Percentiles rank a stretch among this genome's conserved stretches.
Conservation (phyloP, 2,888 invertebrate species). For the Stenchaetothrips biformis region DNA sequence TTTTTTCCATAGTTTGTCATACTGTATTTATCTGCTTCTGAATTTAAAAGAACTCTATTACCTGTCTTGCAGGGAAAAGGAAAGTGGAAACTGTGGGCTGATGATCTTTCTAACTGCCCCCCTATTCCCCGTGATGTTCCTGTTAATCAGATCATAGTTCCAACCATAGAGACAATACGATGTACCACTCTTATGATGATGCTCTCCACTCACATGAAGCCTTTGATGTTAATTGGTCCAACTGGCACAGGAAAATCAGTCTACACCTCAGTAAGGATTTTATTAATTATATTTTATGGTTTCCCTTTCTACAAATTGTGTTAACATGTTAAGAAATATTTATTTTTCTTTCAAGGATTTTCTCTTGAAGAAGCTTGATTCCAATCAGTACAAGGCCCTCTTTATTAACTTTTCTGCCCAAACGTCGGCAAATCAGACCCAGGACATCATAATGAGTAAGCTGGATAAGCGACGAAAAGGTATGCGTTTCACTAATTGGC, state of each 20-base stretch:
- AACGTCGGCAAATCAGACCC: conserved; percentile 88
- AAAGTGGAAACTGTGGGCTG: conserved; percentile 89
- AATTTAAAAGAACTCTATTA: conserved; percentile 2
- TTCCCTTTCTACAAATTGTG: background rate
- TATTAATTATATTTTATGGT: conserved; percentile 12
- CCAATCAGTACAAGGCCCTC: conserved; percentile 72
- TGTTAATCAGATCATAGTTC: conserved; percentile 91
- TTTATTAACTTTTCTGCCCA: conserved; percentile 91
- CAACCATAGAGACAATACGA: conserved; percentile 84
- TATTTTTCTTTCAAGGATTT: conserved; percentile 56
- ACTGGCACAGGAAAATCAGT: conserved; percentile 94
- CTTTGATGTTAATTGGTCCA: conserved; percentile 83
- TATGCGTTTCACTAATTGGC: conserved; percentile 42
- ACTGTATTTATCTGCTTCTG: conserved; percentile 27
- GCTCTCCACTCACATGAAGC: conserved; percentile 74
- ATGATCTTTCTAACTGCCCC: conserved; percentile 69
- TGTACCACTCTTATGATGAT: conserved; percentile 74
- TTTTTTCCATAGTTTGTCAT: conserved; percentile 5
- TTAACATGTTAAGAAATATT: background rate
- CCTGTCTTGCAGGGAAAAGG: conserved; percentile 64
- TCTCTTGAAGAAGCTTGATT: conserved; percentile 73
- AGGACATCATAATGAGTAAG: conserved; percentile 92
- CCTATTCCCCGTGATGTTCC: conserved; percentile 83
- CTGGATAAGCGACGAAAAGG: conserved; percentile 87
- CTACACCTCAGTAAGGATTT: conserved; percentile 63